Conservation (phyloP, 2,888 invertebrate species). For the Arrhopalites spinosus region DNA sequence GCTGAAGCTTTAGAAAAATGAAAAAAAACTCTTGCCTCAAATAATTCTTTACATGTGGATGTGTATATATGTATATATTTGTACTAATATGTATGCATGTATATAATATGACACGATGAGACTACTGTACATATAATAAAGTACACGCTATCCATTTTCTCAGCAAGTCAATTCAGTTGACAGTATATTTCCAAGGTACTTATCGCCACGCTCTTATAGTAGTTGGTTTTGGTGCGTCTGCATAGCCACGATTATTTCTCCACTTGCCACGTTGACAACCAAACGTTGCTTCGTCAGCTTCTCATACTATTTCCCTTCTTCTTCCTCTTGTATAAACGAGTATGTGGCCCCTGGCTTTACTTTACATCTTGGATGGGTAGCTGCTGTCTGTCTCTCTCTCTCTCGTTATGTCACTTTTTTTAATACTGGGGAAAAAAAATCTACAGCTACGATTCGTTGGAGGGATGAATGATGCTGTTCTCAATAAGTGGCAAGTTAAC, state of each 20-base stretch:
- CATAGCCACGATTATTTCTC: constrained; percentile 3
- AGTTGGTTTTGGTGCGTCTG: background rate
- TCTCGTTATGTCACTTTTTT: constrained; percentile 6
- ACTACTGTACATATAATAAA: background rate
- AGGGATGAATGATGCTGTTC: background rate
- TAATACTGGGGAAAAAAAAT: background rate
- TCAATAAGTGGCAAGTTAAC: constrained; percentile 4
- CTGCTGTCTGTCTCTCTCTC: background rate
- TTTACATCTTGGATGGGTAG: constrained; percentile 7
- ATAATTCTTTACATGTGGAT: background rate
- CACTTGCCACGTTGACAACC: background rate
- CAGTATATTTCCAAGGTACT: background rate
- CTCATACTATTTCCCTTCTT: background rate
- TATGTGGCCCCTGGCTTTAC: background rate
- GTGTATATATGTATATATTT: background rate
- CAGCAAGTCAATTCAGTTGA: background rate
- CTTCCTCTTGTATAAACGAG: too few relatives aligned
- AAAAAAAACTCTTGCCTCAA: constrained; percentile 1
- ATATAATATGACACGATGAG: too few relatives aligned
- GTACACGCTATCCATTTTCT: background rate
- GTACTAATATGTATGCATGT: too few relatives aligned
- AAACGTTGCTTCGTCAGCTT: too few relatives aligned
- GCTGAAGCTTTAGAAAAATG: constrained; percentile 3
- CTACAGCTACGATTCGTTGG: background rate
- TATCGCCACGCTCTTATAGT: background rate